Evolutionary conservation across 2,113 vertebrate genomes (phyloP), one percentile per base, ranked within the genome.

Genomic region (Muntiacus reevesi): DNA sequence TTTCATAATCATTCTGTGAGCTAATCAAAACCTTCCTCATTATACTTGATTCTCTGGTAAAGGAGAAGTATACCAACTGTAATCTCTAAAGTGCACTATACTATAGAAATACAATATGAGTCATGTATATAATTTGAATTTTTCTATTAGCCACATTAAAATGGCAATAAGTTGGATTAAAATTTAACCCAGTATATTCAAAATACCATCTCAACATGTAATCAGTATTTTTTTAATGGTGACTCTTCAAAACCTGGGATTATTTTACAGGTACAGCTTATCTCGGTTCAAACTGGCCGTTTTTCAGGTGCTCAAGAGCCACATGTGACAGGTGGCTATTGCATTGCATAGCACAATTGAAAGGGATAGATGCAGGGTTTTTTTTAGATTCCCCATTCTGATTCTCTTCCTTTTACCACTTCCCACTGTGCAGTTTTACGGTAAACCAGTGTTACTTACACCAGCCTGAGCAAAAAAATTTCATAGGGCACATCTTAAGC

Each of bases 1-100:
- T 74, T 98, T 93, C 60, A 27, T 67, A 97, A 96, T 89, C 40
- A 36, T 97, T 71, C 55, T 59, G 50, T 95, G 45, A 96, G 47
- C 54, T 62, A 28, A 33, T 83, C 33, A 36, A 64, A 91, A 85
- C 78, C 52, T 64, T 96, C 36, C 45, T 84, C 47, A 13, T 82
- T 45, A 57, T 33, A 17, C 50, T 40, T 86, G 33, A 17, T 74
- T 94, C 88, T 87, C 36, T 60, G 33, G n/a, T 76, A 89, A 52
- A 60, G 30, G 25, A 94, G 43, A 28, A 16, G 4, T 52, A 7
- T 59, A 36, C 85, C 54, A 54, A 95, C 52, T 96, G 19, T 33
- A 36, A 79, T 81, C 82, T 74, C 43, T 89, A 86, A 54, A 23
- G 47, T 60, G 21, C 43, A 30, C n/a, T 76, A 14, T 86, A 30